Evolutionary conservation across 2,888 invertebrate species (phyloP).

Genomic region (Erannis defoliaria): DNA sequence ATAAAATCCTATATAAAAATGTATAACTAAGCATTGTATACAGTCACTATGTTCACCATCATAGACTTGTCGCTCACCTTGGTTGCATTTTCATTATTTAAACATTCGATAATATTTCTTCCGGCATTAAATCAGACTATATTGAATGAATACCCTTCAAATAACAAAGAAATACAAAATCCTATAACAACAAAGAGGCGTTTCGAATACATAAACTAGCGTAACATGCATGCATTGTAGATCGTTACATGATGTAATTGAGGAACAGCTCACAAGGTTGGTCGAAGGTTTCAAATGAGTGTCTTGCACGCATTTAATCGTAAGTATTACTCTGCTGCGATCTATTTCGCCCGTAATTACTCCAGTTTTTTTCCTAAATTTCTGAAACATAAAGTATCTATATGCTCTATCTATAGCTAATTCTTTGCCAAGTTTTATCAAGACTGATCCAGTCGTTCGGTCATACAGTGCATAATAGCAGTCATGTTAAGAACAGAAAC

Average conservation of each 20-base stretch:
- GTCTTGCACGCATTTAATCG: slow-evolving; percentile 64
- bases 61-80: background rate
- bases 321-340: slow-evolving; percentile 26
- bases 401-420: background rate
- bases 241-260: slow-evolving; percentile 76
- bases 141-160: slow-evolving; percentile 34
- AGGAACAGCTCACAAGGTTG: slow-evolving; percentile 80
- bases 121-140: slow-evolving; percentile 5
- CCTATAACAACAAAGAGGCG: slow-evolving; percentile 61
- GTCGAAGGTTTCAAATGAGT: slow-evolving; percentile 72
- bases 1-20: no score
- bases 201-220: slow-evolving; percentile 58
- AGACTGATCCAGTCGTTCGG: no score
- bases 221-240: slow-evolving; percentile 66
- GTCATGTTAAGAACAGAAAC: background rate
- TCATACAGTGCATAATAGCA: no score
- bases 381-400: background rate
- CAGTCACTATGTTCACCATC: background rate
- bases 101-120: background rate
- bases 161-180: slow-evolving; percentile 37
- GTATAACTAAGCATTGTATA: no score
- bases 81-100: background rate
- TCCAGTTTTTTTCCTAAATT: background rate
- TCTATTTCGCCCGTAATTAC: background rate
- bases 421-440: background rate